Evolutionary conservation across 2,797 vertebrate genomes (phyloP).

Genomic region (Coccyzus lansbergi): DNA sequence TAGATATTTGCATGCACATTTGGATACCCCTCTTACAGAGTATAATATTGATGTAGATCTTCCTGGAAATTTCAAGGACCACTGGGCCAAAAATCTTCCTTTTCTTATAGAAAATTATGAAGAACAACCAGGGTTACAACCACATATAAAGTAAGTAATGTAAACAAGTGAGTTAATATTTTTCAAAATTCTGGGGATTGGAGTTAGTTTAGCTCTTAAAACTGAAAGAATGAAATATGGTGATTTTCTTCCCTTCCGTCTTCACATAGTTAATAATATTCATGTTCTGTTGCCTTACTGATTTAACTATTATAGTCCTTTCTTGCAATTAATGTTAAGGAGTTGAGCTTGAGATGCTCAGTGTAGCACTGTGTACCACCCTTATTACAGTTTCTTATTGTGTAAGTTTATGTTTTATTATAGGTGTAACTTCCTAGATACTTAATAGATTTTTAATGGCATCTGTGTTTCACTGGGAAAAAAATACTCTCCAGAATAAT

Average conservation of each 20-base stretch:
- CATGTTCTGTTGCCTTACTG: not conserved
- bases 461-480: not conserved
- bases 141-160: conserved; percentile 90
- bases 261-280: not conserved
- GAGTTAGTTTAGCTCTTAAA: too few species aligned
- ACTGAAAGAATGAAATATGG: not conserved
- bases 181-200: not conserved
- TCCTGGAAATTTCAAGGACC: conserved; percentile 96
- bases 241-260: not conserved
- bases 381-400: not conserved
- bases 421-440: not conserved
- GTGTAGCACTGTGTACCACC: rapidly evolving
- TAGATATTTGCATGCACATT: conserved; percentile 94
- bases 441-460: not conserved
- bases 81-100: conserved; percentile 97
- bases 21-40: conserved; percentile 91
- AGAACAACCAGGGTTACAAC: conserved; percentile 95
- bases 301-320: not conserved
- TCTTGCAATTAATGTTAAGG: not conserved
- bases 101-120: conserved; percentile 97
- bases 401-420: not conserved
- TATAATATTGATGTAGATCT: conserved; percentile 93
- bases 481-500: not conserved
- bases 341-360: not conserved
- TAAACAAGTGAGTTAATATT: not conserved